Evolutionary conservation across 2,113 vertebrate species (phyloP), one percentile per base, ranked within the genome.

Genomic region (Rhynchomys soricoides): DNA sequence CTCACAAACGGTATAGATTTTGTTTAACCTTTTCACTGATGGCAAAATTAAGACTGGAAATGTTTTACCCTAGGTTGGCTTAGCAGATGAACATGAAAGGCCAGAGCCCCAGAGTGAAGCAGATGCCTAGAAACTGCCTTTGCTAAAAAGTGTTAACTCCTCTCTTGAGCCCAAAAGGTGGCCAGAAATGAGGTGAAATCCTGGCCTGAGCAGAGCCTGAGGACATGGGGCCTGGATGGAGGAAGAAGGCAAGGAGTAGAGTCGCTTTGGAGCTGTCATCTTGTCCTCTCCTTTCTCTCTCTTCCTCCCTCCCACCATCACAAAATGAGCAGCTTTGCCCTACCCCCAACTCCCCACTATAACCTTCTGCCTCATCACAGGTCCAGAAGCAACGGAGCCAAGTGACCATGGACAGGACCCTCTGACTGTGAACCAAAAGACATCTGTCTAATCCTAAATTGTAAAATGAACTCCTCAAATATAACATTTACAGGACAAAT

Each of bases 381-480:
- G 13, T 68, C 34, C 15, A 71, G 22, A 88, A 55, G 48, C 21
- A 10, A 29, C 66, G 29, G 48, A 55, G 48, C 22, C 86, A 55
- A 50, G 66, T 11, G 22, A 55, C 48, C 37, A 11, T 29, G 48
- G 13, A 55, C 34, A 55, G 22, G 50, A 29, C 37, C 21, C 48
- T 70, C 59, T 87, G 66, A 26, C 48, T n/a, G 37, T 24, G 68
- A 71, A 29, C 34, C 66, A 40, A 71, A 40, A 29, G 37, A 40
- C 29, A 5, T 40, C 48, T n/a, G 50, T 29, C 48, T 37, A 50
- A 37, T n/a, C 48, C 48, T 55, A 40, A 88, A 50, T 5, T 40
- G 94, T 91, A 87, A 94, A 93, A 48, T 70, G 83, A 95, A 78
- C 83, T 91, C 81, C 37, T 94, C 87, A 96, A 95, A 93, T 91